These are phyloP conservation scores for Chouioia cunea DNA, from an alignment of 2,888 invertebrate genomes.

Conservation along the genomic window DNA sequence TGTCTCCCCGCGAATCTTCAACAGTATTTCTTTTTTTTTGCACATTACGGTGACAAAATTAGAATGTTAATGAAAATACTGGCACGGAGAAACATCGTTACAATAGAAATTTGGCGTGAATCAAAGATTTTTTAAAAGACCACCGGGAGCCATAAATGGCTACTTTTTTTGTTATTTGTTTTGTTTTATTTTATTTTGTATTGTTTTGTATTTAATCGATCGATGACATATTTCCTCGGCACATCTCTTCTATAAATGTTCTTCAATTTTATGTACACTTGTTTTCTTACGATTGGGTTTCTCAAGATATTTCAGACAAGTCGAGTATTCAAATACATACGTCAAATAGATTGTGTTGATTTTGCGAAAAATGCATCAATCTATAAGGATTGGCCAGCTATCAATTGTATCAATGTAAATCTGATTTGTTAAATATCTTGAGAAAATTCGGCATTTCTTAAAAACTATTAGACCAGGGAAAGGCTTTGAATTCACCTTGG, in stretches of 20 bases:
- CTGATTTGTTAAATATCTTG: slow-evolving; percentile 20
- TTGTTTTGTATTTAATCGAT: slow-evolving; percentile 8
- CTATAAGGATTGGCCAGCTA: slow-evolving; percentile 12
- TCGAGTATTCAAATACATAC: slow-evolving; percentile 4
- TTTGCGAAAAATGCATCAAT: neutral
- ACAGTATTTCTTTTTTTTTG: slow-evolving; percentile 7
- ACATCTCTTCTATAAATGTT: slow-evolving; percentile 24
- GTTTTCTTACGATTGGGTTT: neutral
- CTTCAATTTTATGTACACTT: slow-evolving; percentile 26
- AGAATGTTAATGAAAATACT: slow-evolving; percentile 20
- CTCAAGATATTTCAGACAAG: slow-evolving; percentile 17
- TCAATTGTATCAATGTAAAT: slow-evolving; percentile 6
- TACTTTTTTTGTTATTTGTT: slow-evolving; percentile 19
- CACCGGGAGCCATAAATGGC: slow-evolving; percentile 22
- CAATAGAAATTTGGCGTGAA: slow-evolving; percentile 35
- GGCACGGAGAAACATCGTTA: slow-evolving; percentile 42
- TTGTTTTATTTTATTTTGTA: neutral
- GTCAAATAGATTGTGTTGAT: slow-evolving; percentile 1
- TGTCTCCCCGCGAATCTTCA: slow-evolving; percentile 28
- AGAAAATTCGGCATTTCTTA: slow-evolving; percentile 16
- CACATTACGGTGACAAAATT: slow-evolving; percentile 9
- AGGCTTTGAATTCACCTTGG: slow-evolving; percentile 8
- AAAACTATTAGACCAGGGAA: slow-evolving; percentile 28
- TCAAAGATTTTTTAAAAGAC: slow-evolving; percentile 30
- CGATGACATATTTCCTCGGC: slow-evolving; percentile 26